Evolutionary conservation across 2,113 vertebrate genomes (phyloP), one percentile per base, ranked within the genome.

Genomic region (Colossoma macropomum): DNA sequence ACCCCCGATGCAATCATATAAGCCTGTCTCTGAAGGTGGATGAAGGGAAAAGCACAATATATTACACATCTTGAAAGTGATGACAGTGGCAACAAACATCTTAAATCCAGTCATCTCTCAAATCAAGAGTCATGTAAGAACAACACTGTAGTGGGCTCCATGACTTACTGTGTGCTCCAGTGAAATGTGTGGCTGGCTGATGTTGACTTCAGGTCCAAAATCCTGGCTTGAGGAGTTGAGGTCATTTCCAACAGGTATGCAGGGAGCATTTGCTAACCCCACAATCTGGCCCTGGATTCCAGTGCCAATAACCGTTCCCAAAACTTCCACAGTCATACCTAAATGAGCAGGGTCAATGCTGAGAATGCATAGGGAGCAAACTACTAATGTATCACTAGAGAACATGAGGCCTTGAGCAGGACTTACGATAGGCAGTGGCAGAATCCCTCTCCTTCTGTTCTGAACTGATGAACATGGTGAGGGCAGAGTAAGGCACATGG

Each of bases 381-480:
- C 38, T 30, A 50, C 48, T 54, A 41, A 41, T 23, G 7, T 28
- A 69, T n/a, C 0, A 23, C 25, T 28, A 75, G n/a, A 25, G 10
- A 1, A 6, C 9, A 25, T 21, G 19, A 30, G 5, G 38, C n/a
- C 3, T 7, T 66, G 19, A 62, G 23, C 1, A 25, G 4, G 12
- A 92, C 97, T 94, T 91, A 99, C 98, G 95, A 62, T 99, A 99
- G 41, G 97, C 97, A 0, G 97, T 99, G 90, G 97, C 97, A 0
- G 98, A 99, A 89, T 99, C 98, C 21, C 98, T 91, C 87, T 99
- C 98, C 0, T 96, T 97, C 92, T 99, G 98, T 77, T 98, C 96
- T 0, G 88, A 93, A 93, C 95, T 99, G 93, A 99, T 98, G 92
- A 99, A 98, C 98, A 99, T 98, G 86, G 98, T 99, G 75, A 99